Evolutionary conservation across 2,888 invertebrate genomes (phyloP).

Genomic region (Margaritifera margaritifera): DNA sequence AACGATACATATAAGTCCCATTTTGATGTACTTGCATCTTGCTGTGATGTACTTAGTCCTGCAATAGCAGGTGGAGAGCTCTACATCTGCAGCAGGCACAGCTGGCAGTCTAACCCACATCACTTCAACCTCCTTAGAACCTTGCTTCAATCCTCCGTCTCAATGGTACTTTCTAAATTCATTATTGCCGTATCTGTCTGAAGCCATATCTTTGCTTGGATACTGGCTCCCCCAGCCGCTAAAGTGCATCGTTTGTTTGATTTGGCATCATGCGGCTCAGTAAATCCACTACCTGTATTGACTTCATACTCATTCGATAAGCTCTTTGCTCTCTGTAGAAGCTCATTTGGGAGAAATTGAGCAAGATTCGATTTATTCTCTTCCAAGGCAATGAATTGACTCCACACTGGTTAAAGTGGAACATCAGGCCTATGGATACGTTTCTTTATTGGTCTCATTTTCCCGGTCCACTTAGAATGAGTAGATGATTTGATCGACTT

Average conservation of each 20-base stretch:
- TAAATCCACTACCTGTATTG: not conserved
- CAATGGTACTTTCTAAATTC: too few relatives aligned
- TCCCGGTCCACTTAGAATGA: not conserved
- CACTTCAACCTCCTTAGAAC: constrained; percentile 11
- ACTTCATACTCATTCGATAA: not conserved
- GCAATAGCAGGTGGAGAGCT: constrained; percentile 19
- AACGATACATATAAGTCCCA: constrained; percentile 4
- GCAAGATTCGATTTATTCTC: constrained; percentile 1
- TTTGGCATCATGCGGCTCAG: too few relatives aligned
- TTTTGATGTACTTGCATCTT: constrained; percentile 10
- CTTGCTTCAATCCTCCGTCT: constrained; percentile 9
- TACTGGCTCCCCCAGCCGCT: too few relatives aligned
- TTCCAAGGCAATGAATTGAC: constrained; percentile 4
- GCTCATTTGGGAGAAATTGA: not conserved
- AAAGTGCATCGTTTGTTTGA: too few relatives aligned
- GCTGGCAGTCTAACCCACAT: constrained; percentile 21
- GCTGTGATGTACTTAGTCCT: constrained; percentile 15
- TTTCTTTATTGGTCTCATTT: not conserved
- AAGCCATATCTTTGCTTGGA: too few relatives aligned
- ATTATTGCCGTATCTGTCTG: too few relatives aligned
- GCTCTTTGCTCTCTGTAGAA: not conserved
- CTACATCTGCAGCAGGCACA: constrained; percentile 20
- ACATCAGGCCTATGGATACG: too few relatives aligned
- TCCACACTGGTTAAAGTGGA: not conserved
- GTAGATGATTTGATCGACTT: constrained; percentile 2